phyloP scores from a whole-genome alignment of 2,113 vertebrate genomes.

The Boulengeromyrus knoepffleri region DNA sequence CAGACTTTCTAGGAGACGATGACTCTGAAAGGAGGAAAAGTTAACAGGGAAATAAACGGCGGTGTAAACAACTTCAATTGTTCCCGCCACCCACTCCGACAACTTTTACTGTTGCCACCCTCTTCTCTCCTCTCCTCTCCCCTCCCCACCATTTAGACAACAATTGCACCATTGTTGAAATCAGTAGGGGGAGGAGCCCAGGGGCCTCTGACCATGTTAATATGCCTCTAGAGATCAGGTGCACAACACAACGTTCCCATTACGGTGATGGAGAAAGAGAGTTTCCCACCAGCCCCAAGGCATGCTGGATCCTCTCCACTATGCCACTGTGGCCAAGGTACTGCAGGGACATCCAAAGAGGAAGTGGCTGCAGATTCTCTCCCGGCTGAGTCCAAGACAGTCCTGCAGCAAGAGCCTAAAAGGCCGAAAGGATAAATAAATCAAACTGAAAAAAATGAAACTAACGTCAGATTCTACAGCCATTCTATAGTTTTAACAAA shows the following conservation, averaged over 20 bases:
- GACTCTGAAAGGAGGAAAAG: constrained; percentile 65
- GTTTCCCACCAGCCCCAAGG: constrained; percentile 72
- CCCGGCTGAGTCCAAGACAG: constrained; percentile 82
- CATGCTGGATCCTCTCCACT: constrained; percentile 78
- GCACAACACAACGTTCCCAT: background rate
- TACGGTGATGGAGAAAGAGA: background rate
- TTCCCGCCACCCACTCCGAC: background rate
- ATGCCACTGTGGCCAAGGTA: constrained; percentile 85
- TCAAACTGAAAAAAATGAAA: background rate
- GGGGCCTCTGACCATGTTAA: background rate
- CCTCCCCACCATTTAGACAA: background rate
- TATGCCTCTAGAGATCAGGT: background rate
- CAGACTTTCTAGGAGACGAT: constrained; percentile 76
- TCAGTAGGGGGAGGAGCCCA: background rate
- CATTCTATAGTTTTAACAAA: background rate
- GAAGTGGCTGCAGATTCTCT: constrained; percentile 85
- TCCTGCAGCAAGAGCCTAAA: constrained; percentile 82
- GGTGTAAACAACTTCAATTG: background rate
- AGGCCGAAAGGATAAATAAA: constrained; percentile 13
- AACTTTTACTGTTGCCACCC: background rate
- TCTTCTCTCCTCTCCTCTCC: too few species aligned
- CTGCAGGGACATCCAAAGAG: constrained; percentile 91
- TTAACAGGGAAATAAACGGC: background rate
- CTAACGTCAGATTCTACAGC: background rate
- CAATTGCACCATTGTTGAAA: background rate